Conservation (phyloP, 2,797 vertebrate species). For the Mus caroli region DNA sequence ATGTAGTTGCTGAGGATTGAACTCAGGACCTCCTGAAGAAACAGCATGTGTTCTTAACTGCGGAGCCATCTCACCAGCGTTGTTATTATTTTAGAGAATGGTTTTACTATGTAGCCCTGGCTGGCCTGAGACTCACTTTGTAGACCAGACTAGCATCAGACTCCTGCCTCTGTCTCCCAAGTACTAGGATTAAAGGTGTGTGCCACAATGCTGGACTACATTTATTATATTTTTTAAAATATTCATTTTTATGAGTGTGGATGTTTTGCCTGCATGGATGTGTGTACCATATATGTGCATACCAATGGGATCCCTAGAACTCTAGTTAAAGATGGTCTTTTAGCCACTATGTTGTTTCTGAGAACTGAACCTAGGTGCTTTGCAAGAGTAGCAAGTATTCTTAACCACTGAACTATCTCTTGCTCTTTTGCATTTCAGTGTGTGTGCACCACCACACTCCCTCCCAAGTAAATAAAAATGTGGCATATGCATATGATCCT, state of each 20-base stretch:
- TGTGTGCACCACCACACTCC: not conserved
- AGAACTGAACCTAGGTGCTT: not conserved
- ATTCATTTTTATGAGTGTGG: conserved; percentile 1
- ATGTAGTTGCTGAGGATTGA: not conserved
- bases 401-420: too few species aligned
- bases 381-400: not conserved
- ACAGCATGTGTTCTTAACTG: not conserved
- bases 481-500: not conserved
- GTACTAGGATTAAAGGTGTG: not conserved
- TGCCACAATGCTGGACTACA: not conserved
- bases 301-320: not conserved
- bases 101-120: not conserved
- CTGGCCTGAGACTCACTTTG: not conserved
- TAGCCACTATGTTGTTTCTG: not conserved
- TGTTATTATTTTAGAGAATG: not conserved
- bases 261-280: not conserved
- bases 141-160: not conserved
- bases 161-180: not conserved
- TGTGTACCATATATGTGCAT: not conserved
- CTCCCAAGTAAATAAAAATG: not conserved
- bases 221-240: not conserved
- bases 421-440: not conserved
- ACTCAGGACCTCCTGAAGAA: not conserved
- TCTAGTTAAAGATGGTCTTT: not conserved
- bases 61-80: not conserved